Conservation (phyloP, 2,113 vertebrate species). For the Myanophis thanlyinensis region DNA sequence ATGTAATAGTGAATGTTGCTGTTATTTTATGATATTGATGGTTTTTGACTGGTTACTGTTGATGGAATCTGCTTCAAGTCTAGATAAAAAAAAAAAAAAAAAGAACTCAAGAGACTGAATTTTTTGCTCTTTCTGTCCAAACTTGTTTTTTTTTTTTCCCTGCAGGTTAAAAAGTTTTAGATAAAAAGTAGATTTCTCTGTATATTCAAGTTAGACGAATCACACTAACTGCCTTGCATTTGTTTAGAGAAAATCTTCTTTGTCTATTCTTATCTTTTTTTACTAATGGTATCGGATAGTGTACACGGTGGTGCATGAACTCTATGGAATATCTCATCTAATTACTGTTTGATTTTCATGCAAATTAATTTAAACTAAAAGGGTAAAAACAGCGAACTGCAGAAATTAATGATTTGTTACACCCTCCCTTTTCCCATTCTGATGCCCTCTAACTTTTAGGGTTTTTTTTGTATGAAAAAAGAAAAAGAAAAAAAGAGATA, state of each 20-base stretch:
- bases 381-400: neutral
- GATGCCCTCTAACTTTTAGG: neutral
- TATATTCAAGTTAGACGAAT: neutral
- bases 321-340: constrained; percentile 12
- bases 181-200: neutral
- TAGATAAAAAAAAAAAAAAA: neutral
- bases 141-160: constrained; percentile 18
- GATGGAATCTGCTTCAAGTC: neutral
- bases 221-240: constrained; percentile 13
- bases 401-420: constrained; percentile 20
- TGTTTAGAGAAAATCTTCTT: neutral
- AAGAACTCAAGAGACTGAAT: neutral
- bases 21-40: neutral
- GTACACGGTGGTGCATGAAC: fast-evolving
- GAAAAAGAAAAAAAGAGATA: neutral
- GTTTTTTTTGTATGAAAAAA: constrained; percentile 7
- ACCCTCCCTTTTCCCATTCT: neutral
- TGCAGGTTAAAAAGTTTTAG: neutral
- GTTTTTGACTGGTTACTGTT: neutral
- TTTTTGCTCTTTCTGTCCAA: neutral
- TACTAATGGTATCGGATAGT: neutral
- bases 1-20: neutral
- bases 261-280: neutral
- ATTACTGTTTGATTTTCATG: constrained; percentile 29
- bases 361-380: constrained; percentile 32